These are phyloP conservation scores for Nemotelus pantherinus DNA, from an alignment of 2,888 invertebrate genomes.

Conservation along the genomic window DNA sequence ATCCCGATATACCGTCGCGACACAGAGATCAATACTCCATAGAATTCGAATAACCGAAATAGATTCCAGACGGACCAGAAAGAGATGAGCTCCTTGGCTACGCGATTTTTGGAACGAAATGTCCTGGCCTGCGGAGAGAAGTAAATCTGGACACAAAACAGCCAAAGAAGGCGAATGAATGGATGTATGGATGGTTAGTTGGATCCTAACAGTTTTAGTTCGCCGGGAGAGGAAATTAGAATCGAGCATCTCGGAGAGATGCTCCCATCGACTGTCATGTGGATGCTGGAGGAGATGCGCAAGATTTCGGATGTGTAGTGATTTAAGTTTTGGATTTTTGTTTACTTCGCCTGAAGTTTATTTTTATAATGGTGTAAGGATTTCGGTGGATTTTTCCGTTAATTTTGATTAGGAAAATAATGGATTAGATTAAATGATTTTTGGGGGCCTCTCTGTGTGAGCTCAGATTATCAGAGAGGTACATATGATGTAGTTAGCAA, in stretches of 20 bases:
- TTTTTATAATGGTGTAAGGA: too few relatives aligned
- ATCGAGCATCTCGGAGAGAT: slow-evolving; percentile 19
- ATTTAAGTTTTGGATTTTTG: slow-evolving; percentile 21
- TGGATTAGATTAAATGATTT: too few relatives aligned
- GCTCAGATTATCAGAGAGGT: too few relatives aligned
- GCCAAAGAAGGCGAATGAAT: background rate
- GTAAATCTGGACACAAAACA: slow-evolving; percentile 11
- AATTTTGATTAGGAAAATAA: too few relatives aligned
- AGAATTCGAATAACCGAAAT: slow-evolving; percentile 35
- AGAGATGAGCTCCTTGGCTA: slow-evolving; percentile 16
- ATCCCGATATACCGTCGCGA: background rate
- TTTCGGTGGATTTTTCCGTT: too few relatives aligned
- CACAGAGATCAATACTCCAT: slow-evolving; percentile 48
- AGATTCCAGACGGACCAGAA: slow-evolving; percentile 18
- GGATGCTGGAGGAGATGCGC: slow-evolving; percentile 29
- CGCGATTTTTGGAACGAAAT: slow-evolving; percentile 23
- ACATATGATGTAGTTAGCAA: too few relatives aligned
- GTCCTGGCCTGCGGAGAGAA: slow-evolving; percentile 40
- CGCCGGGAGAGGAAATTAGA: background rate
- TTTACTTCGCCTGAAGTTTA: slow-evolving; percentile 19
- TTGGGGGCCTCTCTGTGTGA: too few relatives aligned
- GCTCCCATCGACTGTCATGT: background rate
- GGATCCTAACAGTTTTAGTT: slow-evolving; percentile 5
- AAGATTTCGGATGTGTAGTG: slow-evolving; percentile 6
- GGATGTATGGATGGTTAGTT: background rate